These are phyloP conservation scores for Epirrhoe alternata DNA, from an alignment of 2,888 invertebrate species.

Conservation along the genomic window DNA sequence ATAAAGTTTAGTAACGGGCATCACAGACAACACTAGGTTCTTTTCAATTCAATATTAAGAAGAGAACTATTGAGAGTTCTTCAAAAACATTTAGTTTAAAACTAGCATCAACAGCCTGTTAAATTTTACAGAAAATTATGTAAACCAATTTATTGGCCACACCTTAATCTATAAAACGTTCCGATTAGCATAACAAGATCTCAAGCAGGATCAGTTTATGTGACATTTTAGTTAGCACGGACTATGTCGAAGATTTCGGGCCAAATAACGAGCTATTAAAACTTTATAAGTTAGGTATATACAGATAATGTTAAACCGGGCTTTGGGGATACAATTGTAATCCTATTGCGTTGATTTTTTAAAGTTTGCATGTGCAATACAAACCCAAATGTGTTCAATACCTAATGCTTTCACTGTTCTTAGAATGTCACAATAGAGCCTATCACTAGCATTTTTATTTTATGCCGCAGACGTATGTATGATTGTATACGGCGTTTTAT, in stretches of 20 bases:
- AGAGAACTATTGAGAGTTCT: neutral
- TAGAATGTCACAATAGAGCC: neutral
- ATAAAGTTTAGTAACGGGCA: conserved; percentile 20
- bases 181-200: conserved; percentile 61
- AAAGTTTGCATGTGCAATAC: too few relatives aligned
- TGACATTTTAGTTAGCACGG: conserved; percentile 52
- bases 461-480: too few relatives aligned
- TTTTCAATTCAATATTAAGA: neutral
- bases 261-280: neutral
- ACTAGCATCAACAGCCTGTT: conserved; percentile 7
- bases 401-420: neutral
- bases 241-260: conserved; percentile 19
- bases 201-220: conserved; percentile 42
- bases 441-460: too few relatives aligned
- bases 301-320: too few relatives aligned
- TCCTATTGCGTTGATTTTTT: too few relatives aligned
- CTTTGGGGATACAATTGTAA: too few relatives aligned
- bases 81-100: conserved; percentile 3
- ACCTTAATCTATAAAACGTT: conserved; percentile 39
- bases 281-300: neutral
- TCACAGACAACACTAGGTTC: conserved; percentile 6
- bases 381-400: too few relatives aligned
- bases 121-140: conserved; percentile 50
- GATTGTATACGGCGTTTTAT: too few relatives aligned
- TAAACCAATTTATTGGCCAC: conserved; percentile 49